These are phyloP conservation scores for Ranitomeya imitator DNA, from an alignment of 2,113 vertebrate species.

Conservation along the genomic window DNA sequence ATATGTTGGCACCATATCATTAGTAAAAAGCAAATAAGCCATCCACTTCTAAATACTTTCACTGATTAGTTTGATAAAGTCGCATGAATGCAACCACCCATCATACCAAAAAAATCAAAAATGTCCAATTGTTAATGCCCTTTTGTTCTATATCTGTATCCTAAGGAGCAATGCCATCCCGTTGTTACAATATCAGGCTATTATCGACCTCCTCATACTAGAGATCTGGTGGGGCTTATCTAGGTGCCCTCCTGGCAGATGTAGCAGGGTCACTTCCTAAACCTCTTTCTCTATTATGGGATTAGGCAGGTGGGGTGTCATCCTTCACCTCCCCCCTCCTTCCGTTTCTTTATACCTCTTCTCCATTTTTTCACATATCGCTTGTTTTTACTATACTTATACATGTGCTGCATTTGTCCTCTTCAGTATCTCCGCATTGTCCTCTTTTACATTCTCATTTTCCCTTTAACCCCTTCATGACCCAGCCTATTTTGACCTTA, in stretches of 20 bases:
- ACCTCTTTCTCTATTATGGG: slow-evolving; percentile 5
- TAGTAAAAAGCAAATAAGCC: neutral
- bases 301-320: slow-evolving; percentile 5
- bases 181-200: neutral
- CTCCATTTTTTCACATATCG: neutral
- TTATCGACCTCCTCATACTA: neutral
- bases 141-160: neutral
- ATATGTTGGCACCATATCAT: neutral
- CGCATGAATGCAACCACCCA: neutral
- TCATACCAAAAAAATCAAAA: neutral
- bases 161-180: neutral
- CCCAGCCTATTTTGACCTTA: too few relatives aligned
- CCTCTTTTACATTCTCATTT: neutral
- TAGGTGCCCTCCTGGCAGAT: neutral
- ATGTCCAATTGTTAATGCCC: too few relatives aligned
- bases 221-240: neutral
- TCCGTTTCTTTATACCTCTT: neutral
- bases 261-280: slow-evolving; percentile 6
- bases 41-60: neutral
- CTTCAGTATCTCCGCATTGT: neutral
- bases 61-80: neutral
- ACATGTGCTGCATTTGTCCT: neutral
- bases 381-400: neutral
- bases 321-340: neutral
- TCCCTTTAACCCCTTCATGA: too few relatives aligned